phyloP scores from a whole-genome alignment of 2,113 vertebrate genomes.

The Cynocephalus volans region DNA sequence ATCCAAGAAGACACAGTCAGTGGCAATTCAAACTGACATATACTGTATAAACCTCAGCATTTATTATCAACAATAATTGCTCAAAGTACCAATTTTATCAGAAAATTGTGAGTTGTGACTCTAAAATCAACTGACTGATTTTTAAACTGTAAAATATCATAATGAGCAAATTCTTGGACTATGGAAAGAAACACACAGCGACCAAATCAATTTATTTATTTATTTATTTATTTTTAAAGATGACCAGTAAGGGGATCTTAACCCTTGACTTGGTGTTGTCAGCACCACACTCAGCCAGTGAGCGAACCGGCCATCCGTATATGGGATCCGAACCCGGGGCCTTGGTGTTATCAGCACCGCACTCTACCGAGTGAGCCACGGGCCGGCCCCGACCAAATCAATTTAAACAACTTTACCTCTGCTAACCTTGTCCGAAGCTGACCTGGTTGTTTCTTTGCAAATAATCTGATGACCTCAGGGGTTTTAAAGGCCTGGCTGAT shows the following conservation, averaged over 20 bases:
- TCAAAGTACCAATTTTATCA: slow-evolving; percentile 31
- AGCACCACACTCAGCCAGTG: too few relatives aligned
- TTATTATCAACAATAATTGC: background rate
- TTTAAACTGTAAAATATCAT: slow-evolving; percentile 40
- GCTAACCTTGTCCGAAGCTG: slow-evolving; percentile 96
- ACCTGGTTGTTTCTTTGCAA: slow-evolving; percentile 98
- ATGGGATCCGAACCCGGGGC: too few relatives aligned
- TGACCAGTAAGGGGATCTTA: too few relatives aligned
- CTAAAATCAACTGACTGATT: background rate
- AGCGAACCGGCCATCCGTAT: too few relatives aligned
- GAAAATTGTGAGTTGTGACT: background rate
- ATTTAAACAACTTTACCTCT: slow-evolving; percentile 91
- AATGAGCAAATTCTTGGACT: background rate
- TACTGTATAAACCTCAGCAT: background rate
- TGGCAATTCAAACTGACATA: background rate
- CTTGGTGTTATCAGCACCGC: too few relatives aligned
- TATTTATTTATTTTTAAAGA: too few relatives aligned
- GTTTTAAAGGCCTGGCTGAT: slow-evolving; percentile 99
- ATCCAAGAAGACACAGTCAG: background rate
- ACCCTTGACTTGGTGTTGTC: too few relatives aligned
- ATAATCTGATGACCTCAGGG: slow-evolving; percentile 98
- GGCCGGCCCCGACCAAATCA: background rate
- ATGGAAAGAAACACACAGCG: slow-evolving; percentile 39
- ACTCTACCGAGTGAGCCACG: too few relatives aligned
- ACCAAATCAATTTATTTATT: background rate